Percentiles rank a stretch among this genome's conserved stretches.
phyloP scores from a whole-genome alignment of 2,797 vertebrate species.

The Sebastes alutus region DNA sequence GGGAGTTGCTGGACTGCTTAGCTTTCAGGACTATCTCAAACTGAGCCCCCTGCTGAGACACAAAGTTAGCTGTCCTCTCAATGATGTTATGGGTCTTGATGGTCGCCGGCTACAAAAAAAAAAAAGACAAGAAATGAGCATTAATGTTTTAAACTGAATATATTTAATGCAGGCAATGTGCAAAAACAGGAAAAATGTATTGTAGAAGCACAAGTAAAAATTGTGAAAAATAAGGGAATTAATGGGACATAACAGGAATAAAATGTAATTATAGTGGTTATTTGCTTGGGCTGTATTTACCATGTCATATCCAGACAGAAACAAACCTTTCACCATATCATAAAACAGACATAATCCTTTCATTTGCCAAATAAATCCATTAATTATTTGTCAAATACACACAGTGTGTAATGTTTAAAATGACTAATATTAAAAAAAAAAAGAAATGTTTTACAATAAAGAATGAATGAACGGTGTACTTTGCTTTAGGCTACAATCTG shows the following conservation, averaged over 20 bases:
- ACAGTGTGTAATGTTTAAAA: no score
- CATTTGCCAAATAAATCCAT: not conserved
- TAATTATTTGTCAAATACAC: not conserved
- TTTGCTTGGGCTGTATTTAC: not conserved
- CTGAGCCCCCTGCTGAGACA: constrained; percentile 96
- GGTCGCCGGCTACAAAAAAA: constrained; percentile 88
- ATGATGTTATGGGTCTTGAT: constrained; percentile 98
- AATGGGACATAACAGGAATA: not conserved
- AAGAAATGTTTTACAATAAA: not conserved
- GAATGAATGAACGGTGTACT: not conserved
- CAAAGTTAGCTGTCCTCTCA: constrained; percentile 95
- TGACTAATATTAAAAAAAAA: no score
- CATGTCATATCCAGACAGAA: not conserved
- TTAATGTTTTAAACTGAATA: not conserved
- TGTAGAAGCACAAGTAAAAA: not conserved
- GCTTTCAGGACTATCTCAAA: constrained; percentile 99
- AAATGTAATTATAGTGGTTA: not conserved
- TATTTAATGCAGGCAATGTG: not conserved
- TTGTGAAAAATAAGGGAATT: not conserved
- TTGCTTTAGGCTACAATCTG: not conserved
- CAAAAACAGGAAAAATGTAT: not conserved
- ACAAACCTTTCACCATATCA: not conserved
- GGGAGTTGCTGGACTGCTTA: constrained; percentile 96
- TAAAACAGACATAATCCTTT: not conserved
- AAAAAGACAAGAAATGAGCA: not conserved